phyloP scores from a whole-genome alignment of 2,113 vertebrate genomes.

The Rhinolophus ferrumequinum region DNA sequence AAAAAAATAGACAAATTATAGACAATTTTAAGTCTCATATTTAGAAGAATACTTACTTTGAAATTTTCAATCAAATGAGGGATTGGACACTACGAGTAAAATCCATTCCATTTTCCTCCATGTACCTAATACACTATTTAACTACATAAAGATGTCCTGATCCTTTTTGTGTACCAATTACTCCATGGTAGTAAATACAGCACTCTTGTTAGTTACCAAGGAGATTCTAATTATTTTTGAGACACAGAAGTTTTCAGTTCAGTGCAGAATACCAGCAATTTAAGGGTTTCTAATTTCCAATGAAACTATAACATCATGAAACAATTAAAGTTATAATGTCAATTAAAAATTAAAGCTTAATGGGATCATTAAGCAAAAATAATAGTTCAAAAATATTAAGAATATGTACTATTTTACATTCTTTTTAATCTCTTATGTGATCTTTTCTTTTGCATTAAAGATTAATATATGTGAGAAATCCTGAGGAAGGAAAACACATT shows the following conservation, averaged over 20 bases:
- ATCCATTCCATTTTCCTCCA: neutral
- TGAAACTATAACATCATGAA: neutral
- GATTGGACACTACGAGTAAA: neutral
- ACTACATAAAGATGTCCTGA: neutral
- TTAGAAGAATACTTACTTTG: neutral
- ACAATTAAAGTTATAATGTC: neutral
- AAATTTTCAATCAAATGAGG: neutral
- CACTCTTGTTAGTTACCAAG: neutral
- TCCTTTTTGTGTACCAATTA: neutral
- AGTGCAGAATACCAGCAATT: neutral
- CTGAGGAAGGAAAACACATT: neutral
- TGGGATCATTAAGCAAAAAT: neutral
- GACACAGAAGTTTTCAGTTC: neutral
- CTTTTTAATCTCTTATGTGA: neutral
- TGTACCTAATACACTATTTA: neutral
- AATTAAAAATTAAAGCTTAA: slow-evolving; percentile 3
- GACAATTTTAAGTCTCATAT: neutral
- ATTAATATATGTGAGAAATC: neutral
- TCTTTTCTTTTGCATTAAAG: neutral
- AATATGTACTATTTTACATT: neutral
- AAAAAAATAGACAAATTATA: neutral
- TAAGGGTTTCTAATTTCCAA: neutral
- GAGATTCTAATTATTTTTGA: slow-evolving; percentile 11
- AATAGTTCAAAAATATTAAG: neutral
- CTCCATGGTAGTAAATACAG: neutral